phyloP scores from a whole-genome alignment of 2,113 vertebrate species.

The Neolamprologus fasciatus region DNA sequence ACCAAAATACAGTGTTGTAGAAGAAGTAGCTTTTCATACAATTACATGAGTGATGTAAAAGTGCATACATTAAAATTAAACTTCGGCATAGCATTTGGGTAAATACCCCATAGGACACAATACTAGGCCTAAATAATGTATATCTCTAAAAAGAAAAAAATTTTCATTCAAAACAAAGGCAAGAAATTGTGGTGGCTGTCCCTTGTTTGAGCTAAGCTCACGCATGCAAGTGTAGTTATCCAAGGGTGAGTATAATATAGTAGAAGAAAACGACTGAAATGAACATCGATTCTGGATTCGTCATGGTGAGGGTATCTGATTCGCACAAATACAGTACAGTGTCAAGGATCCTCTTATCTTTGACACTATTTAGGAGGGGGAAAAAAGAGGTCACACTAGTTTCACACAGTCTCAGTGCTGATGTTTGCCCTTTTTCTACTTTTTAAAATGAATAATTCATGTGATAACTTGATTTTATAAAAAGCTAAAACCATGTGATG shows the following conservation, averaged over 20 bases:
- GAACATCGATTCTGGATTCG: neutral
- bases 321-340: neutral
- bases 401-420: neutral
- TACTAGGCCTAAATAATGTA: neutral
- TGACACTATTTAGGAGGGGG: neutral
- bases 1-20: neutral
- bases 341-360: neutral
- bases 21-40: neutral
- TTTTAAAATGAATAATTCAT: slow-evolving; percentile 36
- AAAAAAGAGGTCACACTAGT: neutral
- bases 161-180: neutral
- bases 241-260: neutral
- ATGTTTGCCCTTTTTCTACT: neutral
- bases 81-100: neutral
- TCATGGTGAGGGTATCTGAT: neutral
- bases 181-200: neutral
- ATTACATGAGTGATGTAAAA: neutral
- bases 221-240: neutral
- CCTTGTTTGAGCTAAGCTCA: neutral
- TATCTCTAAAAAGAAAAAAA: neutral
- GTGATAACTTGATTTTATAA: slow-evolving; percentile 2
- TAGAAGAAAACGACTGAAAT: neutral
- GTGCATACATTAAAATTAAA: neutral
- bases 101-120: neutral
- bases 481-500: neutral